phyloP scores from a whole-genome alignment of 1,140 invertebrate genomes.

The Bombus superbus region DNA sequence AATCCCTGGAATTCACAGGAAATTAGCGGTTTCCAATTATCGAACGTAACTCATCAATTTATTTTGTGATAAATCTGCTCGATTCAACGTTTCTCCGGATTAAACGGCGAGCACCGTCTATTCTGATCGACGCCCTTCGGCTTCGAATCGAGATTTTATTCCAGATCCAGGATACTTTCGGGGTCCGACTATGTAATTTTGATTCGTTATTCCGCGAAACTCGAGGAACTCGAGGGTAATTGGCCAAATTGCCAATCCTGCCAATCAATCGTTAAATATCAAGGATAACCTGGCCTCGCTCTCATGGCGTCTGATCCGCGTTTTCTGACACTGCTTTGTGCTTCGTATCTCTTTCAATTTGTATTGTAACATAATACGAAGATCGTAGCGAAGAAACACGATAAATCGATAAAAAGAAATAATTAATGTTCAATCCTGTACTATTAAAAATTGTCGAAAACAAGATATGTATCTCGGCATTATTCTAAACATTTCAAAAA shows the following conservation, averaged over 20 bases:
- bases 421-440: no score
- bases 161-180: slow-evolving; percentile 39
- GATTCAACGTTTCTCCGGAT: slow-evolving; percentile 5
- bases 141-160: slow-evolving; percentile 57
- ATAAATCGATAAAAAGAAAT: no score
- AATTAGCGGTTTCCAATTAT: slow-evolving; percentile 21
- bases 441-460: no score
- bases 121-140: slow-evolving; percentile 53
- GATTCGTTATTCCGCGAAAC: slow-evolving; percentile 78
- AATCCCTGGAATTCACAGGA: background rate
- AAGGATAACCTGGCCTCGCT: slow-evolving; percentile 67
- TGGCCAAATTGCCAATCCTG: slow-evolving; percentile 80
- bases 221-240: slow-evolving; percentile 71
- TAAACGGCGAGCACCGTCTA: slow-evolving; percentile 23
- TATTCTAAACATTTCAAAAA: no score
- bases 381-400: no score
- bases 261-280: slow-evolving; percentile 81
- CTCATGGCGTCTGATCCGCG: background rate
- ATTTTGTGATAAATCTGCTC: slow-evolving; percentile 35
- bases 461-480: no score
- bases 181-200: slow-evolving; percentile 74
- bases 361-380: no score
- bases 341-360: background rate
- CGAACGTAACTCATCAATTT: slow-evolving; percentile 6
- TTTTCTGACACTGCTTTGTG: background rate